Evolutionary conservation across 2,888 invertebrate genomes (phyloP).

Genomic region (Ennomos fuscantarius): DNA sequence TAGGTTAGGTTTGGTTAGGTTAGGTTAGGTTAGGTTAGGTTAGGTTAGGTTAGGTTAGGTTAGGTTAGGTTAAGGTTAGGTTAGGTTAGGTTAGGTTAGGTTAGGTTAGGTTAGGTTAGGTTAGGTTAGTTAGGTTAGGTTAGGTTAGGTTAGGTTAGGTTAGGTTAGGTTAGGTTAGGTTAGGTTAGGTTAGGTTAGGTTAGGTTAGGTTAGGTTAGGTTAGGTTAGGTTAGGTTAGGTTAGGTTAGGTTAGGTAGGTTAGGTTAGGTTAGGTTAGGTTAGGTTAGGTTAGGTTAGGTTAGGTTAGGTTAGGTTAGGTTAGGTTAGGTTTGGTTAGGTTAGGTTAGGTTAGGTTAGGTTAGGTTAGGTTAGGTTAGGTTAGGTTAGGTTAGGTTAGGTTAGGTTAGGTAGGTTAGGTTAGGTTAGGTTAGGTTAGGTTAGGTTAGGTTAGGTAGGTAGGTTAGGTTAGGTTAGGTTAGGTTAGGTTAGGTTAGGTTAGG

Average conservation of each 20-base stretch:
- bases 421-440: constrained; percentile 3
- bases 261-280: constrained; percentile 23
- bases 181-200: constrained; percentile 27
- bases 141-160: constrained; percentile 37
- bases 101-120: constrained; percentile 34
- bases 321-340: constrained; percentile 1
- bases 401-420: constrained; percentile 2
- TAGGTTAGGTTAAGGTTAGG: constrained; percentile 29
- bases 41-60: constrained; percentile 33
- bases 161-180: constrained; percentile 30
- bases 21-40: constrained; percentile 30
- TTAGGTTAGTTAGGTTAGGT: constrained; percentile 27
- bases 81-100: constrained; percentile 30
- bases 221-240: constrained; percentile 16
- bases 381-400: constrained; percentile 2
- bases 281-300: constrained; percentile 34
- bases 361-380: constrained; percentile 1
- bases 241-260: constrained; percentile 4
- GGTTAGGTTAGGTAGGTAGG: constrained; percentile 1
- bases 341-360: constrained; percentile 3
- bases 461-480: constrained; percentile 8
- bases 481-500: constrained; percentile 34
- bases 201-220: constrained; percentile 24
- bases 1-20: constrained; percentile 11
- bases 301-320: constrained; percentile 19